Evolutionary conservation across 2,888 invertebrate species (phyloP), one percentile per base, ranked within the genome.

Genomic region (Pharmacophagus antenor): DNA sequence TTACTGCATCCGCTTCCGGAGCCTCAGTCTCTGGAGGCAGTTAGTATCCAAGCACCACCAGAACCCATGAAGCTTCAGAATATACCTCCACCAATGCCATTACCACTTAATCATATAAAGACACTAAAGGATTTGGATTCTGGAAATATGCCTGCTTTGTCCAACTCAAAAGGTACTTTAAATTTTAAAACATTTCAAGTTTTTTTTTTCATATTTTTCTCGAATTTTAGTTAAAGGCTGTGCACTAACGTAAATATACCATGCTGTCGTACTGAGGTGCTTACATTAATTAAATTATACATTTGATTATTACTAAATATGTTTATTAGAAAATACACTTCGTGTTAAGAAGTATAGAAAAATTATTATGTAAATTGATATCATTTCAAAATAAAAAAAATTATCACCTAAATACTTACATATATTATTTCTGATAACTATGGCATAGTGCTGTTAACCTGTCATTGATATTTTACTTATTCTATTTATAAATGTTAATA

Each of bases 101-200:
- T 93, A 52, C 91, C 93, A 64, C 71, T 93, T 52, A 93, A 90
- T 69, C 92, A 92, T 66, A 93, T 93, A 63, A 92, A 93, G 7
- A 92, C 92, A 66, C 92, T 93, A 0, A 92, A 93, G 67, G 93
- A 93, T 50, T 76, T 93, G 70, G 93, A 94, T 69, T 83, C 92
- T 53, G 83, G 92, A 67, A 91, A 92, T 66, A 91, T 92, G 64
- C 92, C 93, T 2, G 82, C 88, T 20, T 88, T 91, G 1, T 78
- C 76, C 12, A 77, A 76, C 51, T 65, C 75, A n/a, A 76, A 78
- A 85, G 85, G 85, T 86, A 84, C 41, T 44, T 31, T 23, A 25
- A 27, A 23, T 37, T 58, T 53, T 27, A 17, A n/a, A n/a, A 37
- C 10, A 37, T 37, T n/a, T 37, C 15, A 15, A 15, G 0, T n/a